Evolutionary conservation across 2,888 invertebrate genomes (phyloP), one percentile per base, ranked within the genome.

Genomic region (Dorcus hopei): DNA sequence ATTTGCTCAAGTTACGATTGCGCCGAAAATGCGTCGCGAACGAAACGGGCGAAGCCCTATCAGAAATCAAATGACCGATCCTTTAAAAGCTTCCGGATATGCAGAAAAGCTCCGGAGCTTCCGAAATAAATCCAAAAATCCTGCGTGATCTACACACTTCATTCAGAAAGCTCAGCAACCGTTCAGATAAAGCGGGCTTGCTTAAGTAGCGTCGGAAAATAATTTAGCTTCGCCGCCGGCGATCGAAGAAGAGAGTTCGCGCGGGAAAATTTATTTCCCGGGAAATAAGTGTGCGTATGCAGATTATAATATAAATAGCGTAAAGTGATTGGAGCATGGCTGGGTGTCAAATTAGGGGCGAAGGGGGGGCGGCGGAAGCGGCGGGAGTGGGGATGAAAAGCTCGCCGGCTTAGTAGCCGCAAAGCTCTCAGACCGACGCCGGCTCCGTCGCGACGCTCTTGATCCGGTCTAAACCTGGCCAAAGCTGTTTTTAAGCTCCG

Each of bases 361-460:
- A 57, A 62, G 58, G 72, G 70, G 61, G 65, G 58, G 49, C 58
- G 62, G 59, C 56, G 53, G 62, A 56, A 61, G 59, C 63, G 65
- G 66, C 63, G 65, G 62, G 56, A 62, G 65, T 65, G 70, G 71
- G 71, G 72, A 70, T 66, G 67, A 65, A 74, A 70, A 72, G 73
- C 72, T 69, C 72, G 67, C 26, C 26, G 72, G 74, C 75, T 75
- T 76, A 77, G 78, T 77, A 75, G 75, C 72, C 73, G 75, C 74
- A 77, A 77, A 77, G 77, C 77, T 77, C 75, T 77, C 74, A 75
- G 74, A 77, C 76, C 76, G 76, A 76, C 74, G 72, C 67, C 68
- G 69, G 71, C 71, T 75, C 76, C 80, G 79, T 77, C 81, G 81
- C 80, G 80, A 81, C 81, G 81, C 79, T 77, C 77, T 70, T 77